These are phyloP conservation scores for Tubulanus polymorphus DNA, from an alignment of 2,888 invertebrate species.

Conservation along the genomic window DNA sequence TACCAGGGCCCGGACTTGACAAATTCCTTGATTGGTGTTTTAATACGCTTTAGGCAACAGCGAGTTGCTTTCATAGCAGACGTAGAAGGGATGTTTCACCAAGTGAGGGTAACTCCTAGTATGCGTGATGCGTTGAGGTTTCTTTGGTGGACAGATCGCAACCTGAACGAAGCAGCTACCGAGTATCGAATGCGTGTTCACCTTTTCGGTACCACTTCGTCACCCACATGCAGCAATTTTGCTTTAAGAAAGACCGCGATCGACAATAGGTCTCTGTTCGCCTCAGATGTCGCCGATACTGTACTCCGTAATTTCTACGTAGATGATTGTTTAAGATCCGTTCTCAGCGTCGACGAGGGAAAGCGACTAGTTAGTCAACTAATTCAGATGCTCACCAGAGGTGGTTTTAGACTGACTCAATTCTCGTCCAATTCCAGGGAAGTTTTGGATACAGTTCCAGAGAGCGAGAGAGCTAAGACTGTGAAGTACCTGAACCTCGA, in stretches of 20 bases:
- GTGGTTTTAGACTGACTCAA: neutral
- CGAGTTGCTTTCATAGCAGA: neutral
- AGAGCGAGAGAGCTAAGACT: neutral
- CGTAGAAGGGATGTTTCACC: slow-evolving; percentile 2
- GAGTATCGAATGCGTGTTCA: slow-evolving; percentile 6
- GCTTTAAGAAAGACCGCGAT: neutral
- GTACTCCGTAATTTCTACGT: slow-evolving; percentile 3
- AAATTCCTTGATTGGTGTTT: neutral
- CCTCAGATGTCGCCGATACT: neutral
- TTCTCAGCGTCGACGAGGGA: neutral
- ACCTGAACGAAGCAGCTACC: neutral
- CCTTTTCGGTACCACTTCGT: slow-evolving; percentile 2
- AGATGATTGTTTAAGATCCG: neutral
- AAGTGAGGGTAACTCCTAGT: neutral
- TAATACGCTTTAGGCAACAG: neutral
- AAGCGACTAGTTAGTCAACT: neutral
- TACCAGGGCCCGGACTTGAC: neutral
- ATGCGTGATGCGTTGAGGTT: neutral
- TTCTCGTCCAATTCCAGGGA: neutral
- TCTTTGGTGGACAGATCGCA: neutral
- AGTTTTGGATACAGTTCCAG: neutral
- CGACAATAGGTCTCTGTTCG: neutral
- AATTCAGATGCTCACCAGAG: neutral
- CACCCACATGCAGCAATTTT: neutral
- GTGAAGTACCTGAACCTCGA: slow-evolving; percentile 33